These are phyloP conservation scores for Solen grandis DNA, from an alignment of 1,140 invertebrate species.

Conservation along the genomic window DNA sequence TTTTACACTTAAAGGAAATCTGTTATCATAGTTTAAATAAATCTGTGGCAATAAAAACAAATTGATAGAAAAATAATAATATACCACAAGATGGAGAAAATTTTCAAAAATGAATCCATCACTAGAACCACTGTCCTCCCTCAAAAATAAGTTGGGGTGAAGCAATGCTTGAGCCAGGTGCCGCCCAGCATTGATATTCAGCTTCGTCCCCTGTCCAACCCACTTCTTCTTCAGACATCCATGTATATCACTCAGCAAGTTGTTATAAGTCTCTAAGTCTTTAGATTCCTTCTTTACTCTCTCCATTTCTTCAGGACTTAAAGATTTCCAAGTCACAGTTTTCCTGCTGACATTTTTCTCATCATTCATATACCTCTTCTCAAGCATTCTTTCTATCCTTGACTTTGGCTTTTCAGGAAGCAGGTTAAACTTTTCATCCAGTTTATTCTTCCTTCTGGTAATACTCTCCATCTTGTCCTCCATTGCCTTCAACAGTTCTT, in stretches of 20 bases:
- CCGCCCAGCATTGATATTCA: constrained; percentile 1
- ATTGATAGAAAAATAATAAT: too few relatives aligned
- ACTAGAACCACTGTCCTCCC: not conserved
- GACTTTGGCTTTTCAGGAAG: constrained; percentile 39
- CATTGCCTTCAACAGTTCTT: constrained; percentile 6
- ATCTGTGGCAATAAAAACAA: too few relatives aligned
- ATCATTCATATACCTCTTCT: constrained; percentile 1
- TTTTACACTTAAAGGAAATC: too few relatives aligned
- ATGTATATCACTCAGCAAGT: not conserved
- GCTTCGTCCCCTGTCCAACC: not conserved
- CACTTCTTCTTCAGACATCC: not conserved
- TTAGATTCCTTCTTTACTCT: not conserved
- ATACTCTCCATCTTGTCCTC: not conserved
- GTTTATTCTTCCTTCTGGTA: constrained; percentile 19
- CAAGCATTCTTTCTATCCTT: constrained; percentile 17
- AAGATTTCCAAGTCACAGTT: not conserved
- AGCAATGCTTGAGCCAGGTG: constrained; percentile 12
- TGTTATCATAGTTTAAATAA: too few relatives aligned
- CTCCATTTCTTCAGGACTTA: not conserved
- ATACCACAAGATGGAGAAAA: constrained; percentile 39
- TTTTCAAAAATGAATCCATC: constrained; percentile 40
- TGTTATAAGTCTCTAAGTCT: not conserved
- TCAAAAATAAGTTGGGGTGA: not conserved
- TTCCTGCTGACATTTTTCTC: not conserved
- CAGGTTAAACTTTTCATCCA: constrained; percentile 27